These are phyloP conservation scores for Pseudochromis fuscus DNA, from an alignment of 2,797 vertebrate species.

Conservation along the genomic window DNA sequence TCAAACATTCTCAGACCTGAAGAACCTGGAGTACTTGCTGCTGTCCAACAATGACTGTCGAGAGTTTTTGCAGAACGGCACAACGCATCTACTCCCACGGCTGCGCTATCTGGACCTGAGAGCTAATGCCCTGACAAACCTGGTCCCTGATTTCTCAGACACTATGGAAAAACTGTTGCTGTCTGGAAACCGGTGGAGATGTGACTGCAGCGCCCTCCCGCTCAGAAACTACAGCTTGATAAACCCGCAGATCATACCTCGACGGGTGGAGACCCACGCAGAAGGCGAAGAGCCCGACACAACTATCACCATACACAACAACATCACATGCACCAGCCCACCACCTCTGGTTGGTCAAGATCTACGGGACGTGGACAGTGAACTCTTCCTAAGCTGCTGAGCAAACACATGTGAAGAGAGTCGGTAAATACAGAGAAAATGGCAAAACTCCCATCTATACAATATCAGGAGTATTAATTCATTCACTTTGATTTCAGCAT, in stretches of 20 bases:
- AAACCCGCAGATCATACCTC: constrained; percentile 86
- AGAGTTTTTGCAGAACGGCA: constrained; percentile 79
- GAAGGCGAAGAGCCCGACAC: constrained; percentile 90
- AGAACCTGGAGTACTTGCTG: constrained; percentile 93
- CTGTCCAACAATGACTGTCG: constrained; percentile 90
- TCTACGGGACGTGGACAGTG: constrained; percentile 87
- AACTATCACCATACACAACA: constrained; percentile 90
- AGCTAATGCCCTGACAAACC: constrained; percentile 87
- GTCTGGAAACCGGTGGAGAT: constrained; percentile 93
- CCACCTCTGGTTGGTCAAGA: constrained; percentile 85
- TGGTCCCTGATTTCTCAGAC: constrained; percentile 80
- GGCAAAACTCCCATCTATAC: neutral
- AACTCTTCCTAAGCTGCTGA: constrained; percentile 89
- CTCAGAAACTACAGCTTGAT: constrained; percentile 88
- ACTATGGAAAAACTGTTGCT: constrained; percentile 92
- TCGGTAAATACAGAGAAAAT: neutral
- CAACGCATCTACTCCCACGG: constrained; percentile 83
- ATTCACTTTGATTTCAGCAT: constrained; percentile 18
- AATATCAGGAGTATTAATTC: neutral
- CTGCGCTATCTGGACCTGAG: constrained; percentile 91
- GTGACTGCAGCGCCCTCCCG: constrained; percentile 87
- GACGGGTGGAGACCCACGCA: constrained; percentile 86
- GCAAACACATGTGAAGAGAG: constrained; percentile 7
- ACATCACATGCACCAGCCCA: constrained; percentile 92
- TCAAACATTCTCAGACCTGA: constrained; percentile 87